Evolutionary conservation across 1,140 invertebrate genomes (phyloP).

Genomic region (Aphelenchoides fujianensis): DNA sequence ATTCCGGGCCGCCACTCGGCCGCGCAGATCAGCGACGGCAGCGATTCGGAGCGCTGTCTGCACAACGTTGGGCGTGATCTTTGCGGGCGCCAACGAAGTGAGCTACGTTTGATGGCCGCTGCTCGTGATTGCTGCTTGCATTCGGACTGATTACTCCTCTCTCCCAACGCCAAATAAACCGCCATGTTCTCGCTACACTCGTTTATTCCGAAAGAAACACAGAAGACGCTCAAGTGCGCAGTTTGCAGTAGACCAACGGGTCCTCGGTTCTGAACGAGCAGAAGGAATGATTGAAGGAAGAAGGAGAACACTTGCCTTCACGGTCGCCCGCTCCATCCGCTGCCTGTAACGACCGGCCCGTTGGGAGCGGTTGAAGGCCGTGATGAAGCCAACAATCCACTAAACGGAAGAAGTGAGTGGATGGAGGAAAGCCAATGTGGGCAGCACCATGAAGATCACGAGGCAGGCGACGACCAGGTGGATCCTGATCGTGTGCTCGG

Average conservation of each 20-base stretch:
- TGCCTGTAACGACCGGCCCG: not conserved
- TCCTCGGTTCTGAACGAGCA: not conserved
- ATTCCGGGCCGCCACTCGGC: constrained; percentile 24
- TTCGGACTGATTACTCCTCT: no score
- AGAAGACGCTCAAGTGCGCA: not conserved
- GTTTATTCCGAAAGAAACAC: no score
- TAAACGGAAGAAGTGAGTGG: constrained; percentile 16
- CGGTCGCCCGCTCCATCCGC: not conserved
- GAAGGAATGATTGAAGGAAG: not conserved
- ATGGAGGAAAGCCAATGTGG: no score
- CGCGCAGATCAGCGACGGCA: not conserved
- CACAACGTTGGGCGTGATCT: constrained; percentile 46
- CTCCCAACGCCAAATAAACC: no score
- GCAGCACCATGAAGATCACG: no score
- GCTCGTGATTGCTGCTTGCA: no score
- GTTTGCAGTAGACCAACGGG: not conserved
- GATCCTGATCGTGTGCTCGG: not conserved
- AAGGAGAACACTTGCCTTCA: not conserved
- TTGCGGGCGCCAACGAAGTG: constrained; percentile 49
- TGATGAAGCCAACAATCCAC: not conserved
- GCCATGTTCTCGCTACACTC: no score
- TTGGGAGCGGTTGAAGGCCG: not conserved
- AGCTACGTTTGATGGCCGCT: constrained; percentile 52
- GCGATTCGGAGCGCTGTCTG: constrained; percentile 22
- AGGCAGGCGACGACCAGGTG: constrained; percentile 20